Evolutionary conservation across 2,113 vertebrate species (phyloP).

Genomic region (Corydoras maculifer): DNA sequence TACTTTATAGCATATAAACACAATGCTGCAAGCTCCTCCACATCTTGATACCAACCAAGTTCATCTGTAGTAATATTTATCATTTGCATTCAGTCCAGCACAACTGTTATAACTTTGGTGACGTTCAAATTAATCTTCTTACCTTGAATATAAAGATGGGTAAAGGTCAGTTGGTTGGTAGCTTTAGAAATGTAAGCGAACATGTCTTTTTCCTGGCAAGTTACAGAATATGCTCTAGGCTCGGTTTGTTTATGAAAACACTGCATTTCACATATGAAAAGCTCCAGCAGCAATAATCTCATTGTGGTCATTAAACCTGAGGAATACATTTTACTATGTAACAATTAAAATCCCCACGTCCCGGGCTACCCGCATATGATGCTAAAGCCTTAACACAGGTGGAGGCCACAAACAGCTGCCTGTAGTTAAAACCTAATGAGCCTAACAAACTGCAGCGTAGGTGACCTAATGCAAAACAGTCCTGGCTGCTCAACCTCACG

Average conservation of each 20-base stretch:
- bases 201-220: not conserved
- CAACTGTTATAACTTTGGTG: no score
- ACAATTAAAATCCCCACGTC: no score
- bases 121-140: no score
- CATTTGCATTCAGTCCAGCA: no score
- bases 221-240: not conserved
- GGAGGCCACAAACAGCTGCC: no score
- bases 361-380: no score
- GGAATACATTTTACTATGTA: no score
- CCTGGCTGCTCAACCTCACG: no score
- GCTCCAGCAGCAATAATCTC: not conserved
- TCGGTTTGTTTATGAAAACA: not conserved
- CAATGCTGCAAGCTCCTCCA: conserved; percentile 15
- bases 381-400: no score
- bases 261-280: not conserved
- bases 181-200: not conserved
- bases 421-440: no score
- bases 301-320: not conserved
- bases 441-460: no score
- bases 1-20: conserved; percentile 45
- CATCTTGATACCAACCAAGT: not conserved
- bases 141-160: conserved; percentile 6
- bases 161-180: not conserved
- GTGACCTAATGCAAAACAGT: no score
- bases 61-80: conserved; percentile 11